Percentiles rank a stretch among this genome's conserved stretches.
phyloP scores from a whole-genome alignment of 2,888 invertebrate species.

The Xiphydria camelus region DNA sequence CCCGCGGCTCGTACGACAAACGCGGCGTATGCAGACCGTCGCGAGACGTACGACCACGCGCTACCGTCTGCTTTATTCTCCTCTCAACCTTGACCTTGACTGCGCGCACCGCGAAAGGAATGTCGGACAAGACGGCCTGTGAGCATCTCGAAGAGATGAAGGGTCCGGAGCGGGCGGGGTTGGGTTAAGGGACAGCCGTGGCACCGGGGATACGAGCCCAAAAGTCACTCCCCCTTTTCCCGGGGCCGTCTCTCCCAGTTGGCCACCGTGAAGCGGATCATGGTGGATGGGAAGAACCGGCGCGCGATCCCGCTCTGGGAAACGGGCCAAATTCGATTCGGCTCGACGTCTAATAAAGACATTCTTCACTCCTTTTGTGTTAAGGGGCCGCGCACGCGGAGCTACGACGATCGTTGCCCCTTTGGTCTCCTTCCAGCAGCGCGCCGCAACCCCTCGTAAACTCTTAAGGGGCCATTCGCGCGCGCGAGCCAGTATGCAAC shows the following conservation, averaged over 20 bases:
- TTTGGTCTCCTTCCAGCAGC: slow-evolving; percentile 17
- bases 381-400: slow-evolving; percentile 17
- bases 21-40: too few relatives aligned
- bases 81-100: slow-evolving; percentile 39
- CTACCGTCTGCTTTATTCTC: too few relatives aligned
- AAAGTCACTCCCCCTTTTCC: slow-evolving; percentile 48
- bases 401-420: slow-evolving; percentile 8
- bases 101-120: slow-evolving; percentile 30
- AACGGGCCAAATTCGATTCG: slow-evolving; percentile 44
- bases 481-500: background rate
- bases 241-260: slow-evolving; percentile 5
- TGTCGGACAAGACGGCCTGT: slow-evolving; percentile 25
- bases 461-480: slow-evolving; percentile 13
- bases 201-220: slow-evolving; percentile 29
- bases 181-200: slow-evolving; percentile 23
- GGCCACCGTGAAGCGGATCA: slow-evolving; percentile 39
- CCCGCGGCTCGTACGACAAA: too few relatives aligned
- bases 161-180: slow-evolving; percentile 35
- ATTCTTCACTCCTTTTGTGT: slow-evolving; percentile 52
- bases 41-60: too few relatives aligned
- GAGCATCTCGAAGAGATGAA: slow-evolving; percentile 19
- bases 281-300: slow-evolving; percentile 25
- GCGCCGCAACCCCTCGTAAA: slow-evolving; percentile 10
- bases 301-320: slow-evolving; percentile 31
- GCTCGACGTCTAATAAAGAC: slow-evolving; percentile 51